Conservation (phyloP, 2,113 vertebrate species). For the Silurus asotus region DNA sequence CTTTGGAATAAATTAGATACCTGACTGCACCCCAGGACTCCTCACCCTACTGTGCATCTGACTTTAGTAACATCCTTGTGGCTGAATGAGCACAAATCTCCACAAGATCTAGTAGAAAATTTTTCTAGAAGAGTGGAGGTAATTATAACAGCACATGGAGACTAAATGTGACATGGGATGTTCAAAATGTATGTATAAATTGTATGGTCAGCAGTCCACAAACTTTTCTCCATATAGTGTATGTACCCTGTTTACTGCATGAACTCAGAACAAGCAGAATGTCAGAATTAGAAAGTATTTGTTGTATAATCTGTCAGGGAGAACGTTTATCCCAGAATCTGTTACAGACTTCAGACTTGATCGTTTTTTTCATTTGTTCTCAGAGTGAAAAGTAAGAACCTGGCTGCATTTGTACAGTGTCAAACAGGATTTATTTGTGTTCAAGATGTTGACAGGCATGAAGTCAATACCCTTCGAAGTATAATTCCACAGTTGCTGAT, state of each 20-base stretch:
- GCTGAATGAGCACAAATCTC: too few species aligned
- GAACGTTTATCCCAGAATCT: not conserved
- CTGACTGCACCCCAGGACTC: too few species aligned
- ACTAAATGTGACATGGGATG: too few species aligned
- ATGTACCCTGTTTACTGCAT: not conserved
- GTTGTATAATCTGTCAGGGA: not conserved
- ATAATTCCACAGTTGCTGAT: not conserved
- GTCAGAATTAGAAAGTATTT: not conserved
- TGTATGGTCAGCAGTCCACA: too few species aligned
- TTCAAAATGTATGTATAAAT: too few species aligned
- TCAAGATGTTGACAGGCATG: not conserved
- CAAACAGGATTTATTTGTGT: not conserved
- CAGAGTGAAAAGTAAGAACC: not conserved
- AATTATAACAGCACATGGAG: too few species aligned
- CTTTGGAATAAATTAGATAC: too few species aligned
- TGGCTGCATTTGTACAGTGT: not conserved
- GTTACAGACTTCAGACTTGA: not conserved
- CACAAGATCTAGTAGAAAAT: too few species aligned
- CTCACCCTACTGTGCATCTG: too few species aligned
- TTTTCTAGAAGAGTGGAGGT: too few species aligned
- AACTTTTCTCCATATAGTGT: too few species aligned
- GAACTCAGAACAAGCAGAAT: not conserved
- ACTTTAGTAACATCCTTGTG: too few species aligned
- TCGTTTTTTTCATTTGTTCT: not conserved
- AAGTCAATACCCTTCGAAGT: not conserved